Evolutionary conservation across 2,797 vertebrate species (phyloP).

Genomic region (Sternarchorhynchus goeldii): DNA sequence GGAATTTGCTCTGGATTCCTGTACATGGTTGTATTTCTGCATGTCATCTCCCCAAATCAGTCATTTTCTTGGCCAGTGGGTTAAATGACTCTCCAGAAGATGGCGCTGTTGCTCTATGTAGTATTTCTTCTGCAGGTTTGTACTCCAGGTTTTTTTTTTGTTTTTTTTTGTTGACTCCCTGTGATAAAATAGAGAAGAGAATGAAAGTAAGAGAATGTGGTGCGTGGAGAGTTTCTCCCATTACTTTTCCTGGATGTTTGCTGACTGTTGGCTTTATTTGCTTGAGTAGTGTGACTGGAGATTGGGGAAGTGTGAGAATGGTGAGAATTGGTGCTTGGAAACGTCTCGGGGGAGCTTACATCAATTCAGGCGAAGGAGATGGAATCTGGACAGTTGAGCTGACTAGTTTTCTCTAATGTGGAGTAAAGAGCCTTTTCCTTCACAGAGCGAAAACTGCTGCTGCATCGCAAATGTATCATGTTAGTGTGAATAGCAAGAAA

Average conservation of each 20-base stretch:
- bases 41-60: conserved; percentile 8
- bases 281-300: conserved; percentile 7
- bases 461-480: neutral
- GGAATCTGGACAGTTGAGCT: neutral
- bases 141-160: conserved; percentile 10
- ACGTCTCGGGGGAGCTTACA: conserved; percentile 16
- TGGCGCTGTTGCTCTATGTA: conserved; percentile 61
- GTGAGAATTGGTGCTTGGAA: conserved; percentile 23
- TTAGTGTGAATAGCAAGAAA: neutral
- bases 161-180: neutral
- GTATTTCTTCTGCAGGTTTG: neutral
- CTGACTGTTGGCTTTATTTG: conserved; percentile 42
- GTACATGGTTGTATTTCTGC: neutral
- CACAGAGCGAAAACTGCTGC: neutral
- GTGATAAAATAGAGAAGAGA: conserved; percentile 19
- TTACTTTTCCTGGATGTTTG: conserved; percentile 34
- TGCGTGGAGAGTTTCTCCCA: conserved; percentile 18
- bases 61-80: conserved; percentile 15
- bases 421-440: conserved; percentile 9
- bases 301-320: conserved; percentile 16
- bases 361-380: conserved; percentile 17
- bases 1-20: conserved; percentile 11
- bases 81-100: conserved; percentile 56
- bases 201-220: conserved; percentile 3
- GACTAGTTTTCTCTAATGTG: conserved; percentile 9